These are phyloP conservation scores for Dascyllus trimaculatus DNA, from an alignment of 2,113 vertebrate species.

Conservation along the genomic window DNA sequence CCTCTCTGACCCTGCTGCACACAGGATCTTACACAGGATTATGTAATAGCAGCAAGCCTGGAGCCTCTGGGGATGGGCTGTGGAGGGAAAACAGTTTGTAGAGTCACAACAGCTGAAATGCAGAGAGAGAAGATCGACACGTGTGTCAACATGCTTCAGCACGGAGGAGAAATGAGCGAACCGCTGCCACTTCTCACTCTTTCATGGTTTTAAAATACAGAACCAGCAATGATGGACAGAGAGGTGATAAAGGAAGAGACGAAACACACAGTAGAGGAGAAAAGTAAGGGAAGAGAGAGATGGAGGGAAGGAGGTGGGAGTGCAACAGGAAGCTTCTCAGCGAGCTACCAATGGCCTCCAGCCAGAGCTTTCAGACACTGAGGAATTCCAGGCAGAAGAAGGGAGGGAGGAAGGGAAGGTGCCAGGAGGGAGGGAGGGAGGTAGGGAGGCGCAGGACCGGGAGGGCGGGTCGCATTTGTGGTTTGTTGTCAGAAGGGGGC, in stretches of 20 bases:
- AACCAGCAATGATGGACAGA: background rate
- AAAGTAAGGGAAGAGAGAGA: constrained; percentile 23
- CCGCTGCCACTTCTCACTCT: background rate
- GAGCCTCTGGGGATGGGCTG: constrained; percentile 45
- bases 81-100: constrained; percentile 47
- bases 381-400: constrained; percentile 83
- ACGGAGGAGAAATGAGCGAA: background rate
- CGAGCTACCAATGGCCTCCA: constrained; percentile 77
- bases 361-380: constrained; percentile 83
- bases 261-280: background rate
- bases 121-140: constrained; percentile 8
- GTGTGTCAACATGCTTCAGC: constrained; percentile 10
- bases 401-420: constrained; percentile 53
- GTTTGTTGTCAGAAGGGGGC: constrained; percentile 71
- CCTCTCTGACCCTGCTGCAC: constrained; percentile 20
- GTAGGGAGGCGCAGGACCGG: constrained; percentile 57
- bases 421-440: constrained; percentile 42
- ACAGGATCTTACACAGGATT: constrained; percentile 52
- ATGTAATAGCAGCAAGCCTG: constrained; percentile 65
- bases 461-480: constrained; percentile 72
- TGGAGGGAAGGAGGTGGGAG: constrained; percentile 46
- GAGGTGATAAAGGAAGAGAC: background rate
- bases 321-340: constrained; percentile 82
- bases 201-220: background rate
- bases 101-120: constrained; percentile 31